Conservation (phyloP, 2,113 vertebrate species). For the Dipodomys stephensi region DNA sequence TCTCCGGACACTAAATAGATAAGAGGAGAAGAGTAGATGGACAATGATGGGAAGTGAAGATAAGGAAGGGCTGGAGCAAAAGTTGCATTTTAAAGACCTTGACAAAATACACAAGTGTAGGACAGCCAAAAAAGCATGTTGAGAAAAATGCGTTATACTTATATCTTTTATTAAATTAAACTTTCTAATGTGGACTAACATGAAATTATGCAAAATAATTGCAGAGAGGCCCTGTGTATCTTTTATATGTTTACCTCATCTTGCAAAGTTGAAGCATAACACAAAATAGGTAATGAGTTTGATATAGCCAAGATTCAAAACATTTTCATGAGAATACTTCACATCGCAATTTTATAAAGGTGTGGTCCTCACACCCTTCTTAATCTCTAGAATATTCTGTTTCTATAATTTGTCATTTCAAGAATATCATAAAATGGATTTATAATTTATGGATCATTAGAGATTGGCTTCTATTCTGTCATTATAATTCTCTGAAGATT, state of each 20-base stretch:
- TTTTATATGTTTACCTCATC: background rate
- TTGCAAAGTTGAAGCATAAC: background rate
- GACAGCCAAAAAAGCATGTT: background rate
- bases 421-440: background rate
- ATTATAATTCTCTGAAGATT: background rate
- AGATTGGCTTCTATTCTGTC: background rate
- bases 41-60: background rate
- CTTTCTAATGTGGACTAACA: background rate
- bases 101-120: background rate
- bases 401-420: background rate
- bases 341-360: too few relatives aligned
- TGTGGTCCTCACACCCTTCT: background rate
- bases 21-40: background rate
- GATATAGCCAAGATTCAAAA: too few relatives aligned
- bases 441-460: background rate
- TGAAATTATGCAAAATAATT: background rate
- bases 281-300: background rate
- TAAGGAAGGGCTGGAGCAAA: background rate
- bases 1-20: background rate
- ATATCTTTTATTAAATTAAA: background rate
- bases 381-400: background rate
- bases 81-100: background rate
- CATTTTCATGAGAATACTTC: too few relatives aligned
- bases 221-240: background rate
- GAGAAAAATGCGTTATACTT: background rate